A percentile compares a stretch with the other conserved stretches of the same genome.
phyloP scores from a whole-genome alignment of 2,113 vertebrate species.

The Trochalopteron elliotii region DNA sequence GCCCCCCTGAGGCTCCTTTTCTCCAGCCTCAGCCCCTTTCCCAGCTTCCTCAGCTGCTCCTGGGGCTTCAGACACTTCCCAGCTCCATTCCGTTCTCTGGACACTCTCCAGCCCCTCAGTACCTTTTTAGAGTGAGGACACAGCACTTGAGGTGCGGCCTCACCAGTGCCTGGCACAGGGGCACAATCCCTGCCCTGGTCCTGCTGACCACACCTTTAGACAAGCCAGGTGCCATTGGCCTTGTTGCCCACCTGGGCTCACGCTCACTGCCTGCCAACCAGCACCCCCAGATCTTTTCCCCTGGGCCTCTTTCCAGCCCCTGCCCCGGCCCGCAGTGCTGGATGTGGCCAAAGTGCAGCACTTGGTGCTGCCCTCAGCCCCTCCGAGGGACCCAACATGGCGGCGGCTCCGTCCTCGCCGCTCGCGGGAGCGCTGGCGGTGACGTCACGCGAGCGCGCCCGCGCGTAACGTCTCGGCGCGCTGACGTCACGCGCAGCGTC shows the following conservation, averaged over 20 bases:
- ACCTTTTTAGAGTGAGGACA: background rate
- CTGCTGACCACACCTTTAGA: background rate
- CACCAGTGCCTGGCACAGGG: background rate
- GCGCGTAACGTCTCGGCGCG: background rate
- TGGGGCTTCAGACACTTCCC: background rate
- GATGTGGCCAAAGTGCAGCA: rapidly evolving
- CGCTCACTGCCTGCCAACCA: background rate
- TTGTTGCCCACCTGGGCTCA: background rate
- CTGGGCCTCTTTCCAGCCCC: too few relatives aligned
- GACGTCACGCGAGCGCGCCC: background rate
- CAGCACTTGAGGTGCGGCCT: background rate
- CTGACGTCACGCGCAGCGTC: background rate
- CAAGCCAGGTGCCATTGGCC: background rate
- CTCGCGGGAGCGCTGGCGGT: rapidly evolving
- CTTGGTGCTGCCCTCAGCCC: rapidly evolving
- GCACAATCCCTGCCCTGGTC: background rate
- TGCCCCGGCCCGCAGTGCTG: background rate
- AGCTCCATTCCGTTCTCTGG: background rate
- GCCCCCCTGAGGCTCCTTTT: background rate
- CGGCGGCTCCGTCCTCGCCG: background rate
- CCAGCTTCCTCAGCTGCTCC: background rate
- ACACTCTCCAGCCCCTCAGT: background rate
- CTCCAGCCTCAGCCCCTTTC: background rate
- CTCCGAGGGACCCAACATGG: background rate
- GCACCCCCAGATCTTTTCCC: background rate